Evolutionary conservation across 2,113 vertebrate genomes (phyloP).

Genomic region (Rhadina sibilatrix): DNA sequence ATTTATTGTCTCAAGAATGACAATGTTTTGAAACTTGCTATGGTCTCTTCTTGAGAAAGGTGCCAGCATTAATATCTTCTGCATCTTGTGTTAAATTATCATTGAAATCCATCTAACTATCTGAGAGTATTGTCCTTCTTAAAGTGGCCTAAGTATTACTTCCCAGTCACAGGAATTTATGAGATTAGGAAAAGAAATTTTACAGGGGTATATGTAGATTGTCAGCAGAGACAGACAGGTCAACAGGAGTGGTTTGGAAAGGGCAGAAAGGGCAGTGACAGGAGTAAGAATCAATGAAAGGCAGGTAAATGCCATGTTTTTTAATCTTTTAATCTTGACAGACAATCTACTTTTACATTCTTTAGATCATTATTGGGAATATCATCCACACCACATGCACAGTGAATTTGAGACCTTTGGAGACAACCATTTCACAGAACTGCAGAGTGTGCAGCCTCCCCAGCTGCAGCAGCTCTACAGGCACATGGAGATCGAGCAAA

Average conservation of each 20-base stretch:
- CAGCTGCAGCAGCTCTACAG: constrained; percentile 87
- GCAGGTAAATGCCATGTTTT: background rate
- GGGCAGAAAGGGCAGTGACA: background rate
- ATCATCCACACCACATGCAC: constrained; percentile 83
- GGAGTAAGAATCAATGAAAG: background rate
- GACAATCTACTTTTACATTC: background rate
- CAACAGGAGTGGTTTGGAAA: background rate
- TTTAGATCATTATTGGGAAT: constrained; percentile 92
- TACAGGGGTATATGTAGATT: background rate
- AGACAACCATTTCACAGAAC: constrained; percentile 93
- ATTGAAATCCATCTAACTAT: background rate
- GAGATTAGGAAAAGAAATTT: background rate
- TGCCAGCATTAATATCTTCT: background rate
- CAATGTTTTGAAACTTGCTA: background rate
- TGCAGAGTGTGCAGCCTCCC: constrained; percentile 91
- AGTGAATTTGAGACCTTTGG: constrained; percentile 89
- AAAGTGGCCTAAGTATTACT: background rate
- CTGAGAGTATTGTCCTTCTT: background rate
- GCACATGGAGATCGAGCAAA: constrained; percentile 84
- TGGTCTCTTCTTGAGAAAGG: background rate
- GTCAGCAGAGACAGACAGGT: background rate
- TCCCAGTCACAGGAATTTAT: background rate
- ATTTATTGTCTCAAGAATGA: background rate
- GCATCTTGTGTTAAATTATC: background rate
- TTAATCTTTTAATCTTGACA: background rate